A percentile compares a stretch with the other conserved stretches of the same genome.
Conservation (phyloP, 2,797 vertebrate species). For the Sandelia bainsii region DNA sequence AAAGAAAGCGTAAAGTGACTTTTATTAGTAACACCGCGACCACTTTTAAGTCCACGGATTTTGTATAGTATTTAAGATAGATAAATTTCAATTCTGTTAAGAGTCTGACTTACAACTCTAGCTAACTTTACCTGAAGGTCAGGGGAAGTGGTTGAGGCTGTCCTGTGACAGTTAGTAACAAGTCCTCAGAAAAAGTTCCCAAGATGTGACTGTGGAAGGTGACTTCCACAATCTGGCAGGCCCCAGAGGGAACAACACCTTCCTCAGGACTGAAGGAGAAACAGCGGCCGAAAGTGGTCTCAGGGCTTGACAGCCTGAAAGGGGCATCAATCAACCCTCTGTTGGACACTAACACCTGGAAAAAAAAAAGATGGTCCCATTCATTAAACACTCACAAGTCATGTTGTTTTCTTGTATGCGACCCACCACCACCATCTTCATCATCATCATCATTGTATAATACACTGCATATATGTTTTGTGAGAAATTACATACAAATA, state of each 20-base stretch:
- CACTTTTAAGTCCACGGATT: background rate
- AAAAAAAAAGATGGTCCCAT: conserved; percentile 2
- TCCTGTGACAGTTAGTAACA: conserved; percentile 83
- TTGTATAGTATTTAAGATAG: background rate
- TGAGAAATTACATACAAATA: no score
- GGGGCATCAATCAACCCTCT: conserved; percentile 86
- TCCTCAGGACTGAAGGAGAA: conserved; percentile 86
- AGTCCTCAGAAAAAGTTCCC: conserved; percentile 86
- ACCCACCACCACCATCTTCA: background rate
- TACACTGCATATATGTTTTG: no score
- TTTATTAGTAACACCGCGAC: background rate
- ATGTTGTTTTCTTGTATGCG: background rate
- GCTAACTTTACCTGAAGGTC: conserved; percentile 78
- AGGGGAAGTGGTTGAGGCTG: conserved; percentile 79
- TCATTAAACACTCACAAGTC: background rate
- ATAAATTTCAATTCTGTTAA: background rate
- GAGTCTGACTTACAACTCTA: background rate
- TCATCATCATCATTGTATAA: no score
- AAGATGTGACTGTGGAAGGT: conserved; percentile 82
- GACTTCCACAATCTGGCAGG: conserved; percentile 82
- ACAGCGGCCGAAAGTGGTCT: conserved; percentile 79
- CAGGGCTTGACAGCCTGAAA: conserved; percentile 78
- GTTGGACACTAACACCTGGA: conserved; percentile 87
- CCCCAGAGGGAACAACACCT: conserved; percentile 81
- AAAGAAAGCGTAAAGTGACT: background rate